Percentiles rank a stretch among this genome's conserved stretches.
These are phyloP conservation scores for Chrysodeixis includens DNA, from an alignment of 2,888 invertebrate species.

Conservation along the genomic window DNA sequence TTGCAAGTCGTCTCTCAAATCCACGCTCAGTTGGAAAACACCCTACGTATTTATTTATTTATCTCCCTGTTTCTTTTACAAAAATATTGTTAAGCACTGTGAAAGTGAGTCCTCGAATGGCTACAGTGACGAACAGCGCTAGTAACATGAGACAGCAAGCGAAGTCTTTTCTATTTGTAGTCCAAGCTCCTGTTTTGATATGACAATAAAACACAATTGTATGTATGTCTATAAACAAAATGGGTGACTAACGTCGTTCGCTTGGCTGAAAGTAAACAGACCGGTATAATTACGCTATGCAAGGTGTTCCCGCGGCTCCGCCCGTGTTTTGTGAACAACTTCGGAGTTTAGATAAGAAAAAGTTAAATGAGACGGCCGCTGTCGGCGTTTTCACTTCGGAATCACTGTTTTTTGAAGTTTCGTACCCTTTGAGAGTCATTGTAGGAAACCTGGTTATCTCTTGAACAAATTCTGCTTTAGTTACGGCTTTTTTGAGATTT, in stretches of 20 bases:
- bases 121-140: slow-evolving; percentile 30
- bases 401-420: slow-evolving; percentile 13
- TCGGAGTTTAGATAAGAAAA: slow-evolving; percentile 45
- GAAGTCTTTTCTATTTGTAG: slow-evolving; percentile 51
- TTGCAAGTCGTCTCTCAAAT: no score
- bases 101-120: slow-evolving; percentile 1
- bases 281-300: slow-evolving; percentile 43
- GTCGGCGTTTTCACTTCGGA: slow-evolving; percentile 26
- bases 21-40: no score
- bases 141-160: slow-evolving; percentile 38
- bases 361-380: slow-evolving; percentile 33
- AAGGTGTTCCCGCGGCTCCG: slow-evolving; percentile 30
- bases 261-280: slow-evolving; percentile 55
- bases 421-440: slow-evolving; percentile 23
- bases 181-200: slow-evolving; percentile 56
- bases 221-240: slow-evolving; percentile 54
- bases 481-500: not conserved
- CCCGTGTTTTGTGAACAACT: slow-evolving; percentile 31
- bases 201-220: slow-evolving; percentile 60
- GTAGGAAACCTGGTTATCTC: slow-evolving; percentile 10
- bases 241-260: slow-evolving; percentile 48
- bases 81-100: no score
- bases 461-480: not conserved
- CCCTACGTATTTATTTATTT: no score
- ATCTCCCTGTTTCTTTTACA: no score